phyloP scores from a whole-genome alignment of 2,113 vertebrate species.

The Tonatia bakeri region DNA sequence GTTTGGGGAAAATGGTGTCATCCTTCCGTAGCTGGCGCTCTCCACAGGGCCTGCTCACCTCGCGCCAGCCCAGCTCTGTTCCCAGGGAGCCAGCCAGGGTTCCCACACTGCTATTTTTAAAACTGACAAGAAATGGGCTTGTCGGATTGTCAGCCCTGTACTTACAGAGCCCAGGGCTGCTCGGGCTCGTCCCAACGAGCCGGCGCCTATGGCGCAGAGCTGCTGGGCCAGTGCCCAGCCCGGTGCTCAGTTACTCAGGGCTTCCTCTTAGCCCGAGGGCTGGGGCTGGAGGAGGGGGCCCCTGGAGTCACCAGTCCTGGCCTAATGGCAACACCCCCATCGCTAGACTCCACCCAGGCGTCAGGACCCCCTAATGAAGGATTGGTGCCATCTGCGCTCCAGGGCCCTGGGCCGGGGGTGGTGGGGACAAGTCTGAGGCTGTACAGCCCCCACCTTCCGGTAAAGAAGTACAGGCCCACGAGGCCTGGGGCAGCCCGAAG shows the following conservation, averaged over 20 bases:
- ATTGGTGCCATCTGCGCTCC: background rate
- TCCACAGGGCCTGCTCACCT: background rate
- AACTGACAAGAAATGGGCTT: constrained; percentile 63
- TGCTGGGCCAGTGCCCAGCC: background rate
- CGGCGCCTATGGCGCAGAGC: background rate
- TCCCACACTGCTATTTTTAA: constrained; percentile 74
- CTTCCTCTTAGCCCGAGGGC: background rate
- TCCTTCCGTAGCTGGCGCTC: background rate
- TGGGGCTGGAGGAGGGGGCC: background rate
- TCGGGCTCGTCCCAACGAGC: constrained; percentile 57
- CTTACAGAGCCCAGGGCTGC: constrained; percentile 53
- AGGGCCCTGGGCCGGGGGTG: background rate
- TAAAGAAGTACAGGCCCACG: background rate
- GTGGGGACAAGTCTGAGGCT: no score
- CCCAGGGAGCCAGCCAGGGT: constrained; percentile 58
- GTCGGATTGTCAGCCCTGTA: constrained; percentile 27
- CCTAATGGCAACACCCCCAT: background rate
- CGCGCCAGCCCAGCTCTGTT: background rate
- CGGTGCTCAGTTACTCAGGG: background rate
- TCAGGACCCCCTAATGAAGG: background rate
- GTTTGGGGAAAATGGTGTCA: background rate
- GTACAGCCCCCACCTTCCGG: background rate
- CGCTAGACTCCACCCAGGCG: background rate
- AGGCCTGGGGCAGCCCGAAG: background rate
- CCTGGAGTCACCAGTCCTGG: background rate